Conservation (phyloP, 2,888 invertebrate species). For the Abrostola tripartita region DNA sequence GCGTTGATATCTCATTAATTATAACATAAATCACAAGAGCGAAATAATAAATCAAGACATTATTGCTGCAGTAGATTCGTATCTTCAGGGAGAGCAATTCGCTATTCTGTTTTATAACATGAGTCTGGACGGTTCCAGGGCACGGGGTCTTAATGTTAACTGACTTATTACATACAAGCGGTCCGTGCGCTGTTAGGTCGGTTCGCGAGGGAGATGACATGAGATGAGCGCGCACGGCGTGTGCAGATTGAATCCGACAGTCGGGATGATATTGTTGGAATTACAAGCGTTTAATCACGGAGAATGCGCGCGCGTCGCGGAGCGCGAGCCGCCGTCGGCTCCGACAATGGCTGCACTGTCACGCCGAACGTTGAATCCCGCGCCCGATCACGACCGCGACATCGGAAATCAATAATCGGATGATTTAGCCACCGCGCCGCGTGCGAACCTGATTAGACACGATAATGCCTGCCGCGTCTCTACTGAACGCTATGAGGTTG, state of each 20-base stretch:
- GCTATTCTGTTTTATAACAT: constrained; percentile 56
- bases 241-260: constrained; percentile 83
- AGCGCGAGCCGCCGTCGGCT: constrained; percentile 69
- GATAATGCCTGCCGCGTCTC: constrained; percentile 83
- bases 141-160: constrained; percentile 66
- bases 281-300: constrained; percentile 86
- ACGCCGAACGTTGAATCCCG: constrained; percentile 81
- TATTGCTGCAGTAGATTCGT: constrained; percentile 52
- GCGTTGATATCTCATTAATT: constrained; percentile 57
- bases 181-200: constrained; percentile 57
- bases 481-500: constrained; percentile 68
- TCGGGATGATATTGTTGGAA: constrained; percentile 84
- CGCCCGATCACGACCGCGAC: constrained; percentile 88
- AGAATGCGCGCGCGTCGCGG: constrained; percentile 77
- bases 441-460: constrained; percentile 88
- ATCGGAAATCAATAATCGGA: constrained; percentile 88
- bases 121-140: constrained; percentile 60
- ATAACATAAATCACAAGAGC: constrained; percentile 56
- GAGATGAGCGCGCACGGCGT: constrained; percentile 68
- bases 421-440: constrained; percentile 88
- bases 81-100: constrained; percentile 42
- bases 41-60: constrained; percentile 61
- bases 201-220: constrained; percentile 67
- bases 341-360: constrained; percentile 85
- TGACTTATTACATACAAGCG: constrained; percentile 61